Evolutionary conservation across 2,113 vertebrate genomes (phyloP).

Genomic region (Hippocampus comes): DNA sequence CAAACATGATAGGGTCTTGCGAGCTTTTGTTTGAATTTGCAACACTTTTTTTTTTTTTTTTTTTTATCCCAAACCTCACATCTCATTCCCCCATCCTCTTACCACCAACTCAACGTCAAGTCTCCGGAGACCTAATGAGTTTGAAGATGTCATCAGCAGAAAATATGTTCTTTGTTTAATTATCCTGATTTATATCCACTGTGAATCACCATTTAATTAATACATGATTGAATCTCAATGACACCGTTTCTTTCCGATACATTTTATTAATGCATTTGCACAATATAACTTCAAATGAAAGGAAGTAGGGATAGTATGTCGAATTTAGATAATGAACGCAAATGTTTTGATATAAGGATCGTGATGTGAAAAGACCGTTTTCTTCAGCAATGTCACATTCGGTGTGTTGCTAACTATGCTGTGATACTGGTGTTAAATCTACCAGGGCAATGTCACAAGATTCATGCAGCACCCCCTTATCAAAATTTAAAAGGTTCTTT

Average conservation of each 20-base stretch:
- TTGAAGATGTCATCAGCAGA: conserved; percentile 28
- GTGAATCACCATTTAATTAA: background rate
- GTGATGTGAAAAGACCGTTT: background rate
- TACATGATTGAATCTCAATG: background rate
- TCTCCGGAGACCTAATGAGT: conserved; percentile 40
- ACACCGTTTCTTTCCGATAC: background rate
- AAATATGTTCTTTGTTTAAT: conserved; percentile 43
- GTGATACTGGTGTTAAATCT: background rate
- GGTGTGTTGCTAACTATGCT: background rate
- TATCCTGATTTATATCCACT: conserved; percentile 21
- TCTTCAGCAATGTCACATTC: background rate
- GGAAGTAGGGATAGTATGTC: background rate
- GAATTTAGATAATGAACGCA: too few relatives aligned
- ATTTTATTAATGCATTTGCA: background rate
- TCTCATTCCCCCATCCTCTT: background rate
- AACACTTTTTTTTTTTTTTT: background rate
- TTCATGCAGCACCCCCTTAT: background rate
- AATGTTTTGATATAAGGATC: background rate
- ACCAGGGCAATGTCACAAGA: background rate
- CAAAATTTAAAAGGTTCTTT: background rate
- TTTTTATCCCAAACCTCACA: conserved; percentile 1
- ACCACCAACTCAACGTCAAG: conserved; percentile 17
- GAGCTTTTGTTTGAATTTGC: background rate
- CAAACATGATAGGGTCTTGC: conserved; percentile 6
- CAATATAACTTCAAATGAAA: background rate